Evolutionary conservation across 1,140 invertebrate species (phyloP), one percentile per base, ranked within the genome.

Genomic region (Papilio polyxenes): DNA sequence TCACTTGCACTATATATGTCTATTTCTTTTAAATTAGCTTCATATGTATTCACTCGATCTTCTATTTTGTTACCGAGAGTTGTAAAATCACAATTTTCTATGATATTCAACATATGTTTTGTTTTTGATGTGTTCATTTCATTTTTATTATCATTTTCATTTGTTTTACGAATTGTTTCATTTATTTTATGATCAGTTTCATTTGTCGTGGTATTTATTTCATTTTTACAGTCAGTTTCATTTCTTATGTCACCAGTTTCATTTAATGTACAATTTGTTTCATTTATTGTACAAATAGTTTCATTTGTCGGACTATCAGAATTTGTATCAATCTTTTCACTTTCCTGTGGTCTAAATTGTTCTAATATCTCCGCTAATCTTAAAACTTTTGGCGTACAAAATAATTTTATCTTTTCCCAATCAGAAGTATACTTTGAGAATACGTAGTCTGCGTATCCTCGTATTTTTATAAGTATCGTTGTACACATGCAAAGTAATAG

Each of bases 401-500:
- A 98, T 13, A 95, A 93, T 49, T 96, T 95, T 69, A 98, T 96
- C 88, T 96, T 96, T 59, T 97, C 96, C 85, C 96, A 96, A 85
- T 98, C 97, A 17, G 94, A 95, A 0, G 87, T 92, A 76, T 96
- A 95, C 83, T 95, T 94, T 82, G 97, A 95, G 92, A 98, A 98
- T 53, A 96, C 92, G 78, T 95, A 86, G 90, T 97, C 97, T 91
- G 96, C 96, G 82, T 96, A 92, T 85, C 97, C 95, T 91, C 97
- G 95, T 82, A 98, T 96, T 89, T 97, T 96, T n/a, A 98, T 93
- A 89, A 98, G 96, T 9, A 97, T 95, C 2, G 98, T 97, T n/a
- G 97, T 97, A 15, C 98, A 96, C 76, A 98, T 94, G 87, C 97
- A 97, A 17, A 99, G 94, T 10, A 99, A 95, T 13, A 99, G 93